Percentiles rank a stretch among this genome's conserved stretches.
These are phyloP conservation scores for Dendrolimus pini DNA, from an alignment of 2,888 invertebrate genomes.

Conservation along the genomic window DNA sequence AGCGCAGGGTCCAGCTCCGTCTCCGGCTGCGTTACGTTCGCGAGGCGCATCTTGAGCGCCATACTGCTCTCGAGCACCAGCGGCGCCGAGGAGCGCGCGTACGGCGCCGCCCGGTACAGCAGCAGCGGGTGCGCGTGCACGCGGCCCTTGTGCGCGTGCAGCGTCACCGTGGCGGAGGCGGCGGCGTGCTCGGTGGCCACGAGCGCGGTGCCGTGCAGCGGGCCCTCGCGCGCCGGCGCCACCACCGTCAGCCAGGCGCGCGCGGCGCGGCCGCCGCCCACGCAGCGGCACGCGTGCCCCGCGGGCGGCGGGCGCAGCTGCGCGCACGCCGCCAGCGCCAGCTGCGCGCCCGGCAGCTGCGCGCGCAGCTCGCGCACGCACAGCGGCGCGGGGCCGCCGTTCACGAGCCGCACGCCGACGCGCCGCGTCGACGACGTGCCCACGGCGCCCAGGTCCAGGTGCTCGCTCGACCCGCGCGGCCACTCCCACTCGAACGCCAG, in stretches of 20 bases:
- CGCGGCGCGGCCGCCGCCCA: conserved; percentile 12
- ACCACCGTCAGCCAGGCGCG: conserved; percentile 16
- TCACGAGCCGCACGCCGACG: conserved; percentile 70
- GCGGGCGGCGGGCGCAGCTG: conserved; percentile 16
- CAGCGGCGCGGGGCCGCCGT: conserved; percentile 38
- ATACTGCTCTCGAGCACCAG: conserved; percentile 90
- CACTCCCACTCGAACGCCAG: conserved; percentile 57
- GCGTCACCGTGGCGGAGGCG: conserved; percentile 5
- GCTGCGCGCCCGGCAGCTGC: conserved; percentile 25
- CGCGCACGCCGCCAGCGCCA: conserved; percentile 18
- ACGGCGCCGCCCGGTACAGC: conserved; percentile 38
- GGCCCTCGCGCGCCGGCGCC: conserved; percentile 17
- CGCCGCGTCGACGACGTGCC: conserved; percentile 80
- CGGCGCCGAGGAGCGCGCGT: conserved; percentile 75
- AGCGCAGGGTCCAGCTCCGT: conserved; percentile 57
- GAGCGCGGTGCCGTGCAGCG: conserved; percentile 10
- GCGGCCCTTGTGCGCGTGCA: conserved; percentile 16
- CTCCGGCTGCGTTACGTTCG: conserved; percentile 79
- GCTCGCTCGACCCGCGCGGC: conserved; percentile 31
- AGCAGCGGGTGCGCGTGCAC: conserved; percentile 17
- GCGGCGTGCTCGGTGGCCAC: conserved; percentile 13
- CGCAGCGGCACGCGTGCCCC: conserved; percentile 24
- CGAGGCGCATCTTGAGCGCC: conserved; percentile 86
- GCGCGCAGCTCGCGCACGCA: conserved; percentile 29
- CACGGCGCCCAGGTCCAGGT: conserved; percentile 80